These are phyloP conservation scores for Gastrophysa polygoni DNA, from an alignment of 2,888 invertebrate species.

Conservation along the genomic window DNA sequence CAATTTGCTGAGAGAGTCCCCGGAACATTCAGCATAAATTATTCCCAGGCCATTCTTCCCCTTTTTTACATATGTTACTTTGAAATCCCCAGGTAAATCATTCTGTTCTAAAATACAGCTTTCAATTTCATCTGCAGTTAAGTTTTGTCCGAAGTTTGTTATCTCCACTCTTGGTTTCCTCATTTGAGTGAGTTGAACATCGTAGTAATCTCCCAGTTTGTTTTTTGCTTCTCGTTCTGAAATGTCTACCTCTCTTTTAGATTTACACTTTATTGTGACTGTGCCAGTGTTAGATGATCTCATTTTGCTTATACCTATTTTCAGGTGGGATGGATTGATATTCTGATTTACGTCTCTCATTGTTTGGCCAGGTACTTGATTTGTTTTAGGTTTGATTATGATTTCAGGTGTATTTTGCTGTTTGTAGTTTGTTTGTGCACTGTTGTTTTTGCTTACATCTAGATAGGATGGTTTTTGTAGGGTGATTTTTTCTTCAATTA, in stretches of 20 bases:
- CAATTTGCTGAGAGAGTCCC: not conserved
- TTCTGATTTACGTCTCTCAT: not conserved
- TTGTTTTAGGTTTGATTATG: not conserved
- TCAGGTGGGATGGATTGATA: conserved; percentile 1
- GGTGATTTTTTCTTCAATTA: not conserved
- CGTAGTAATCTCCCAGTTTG: conserved; percentile 1
- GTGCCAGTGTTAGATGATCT: conserved; percentile 2
- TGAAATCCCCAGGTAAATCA: conserved; percentile 4
- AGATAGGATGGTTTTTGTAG: not conserved
- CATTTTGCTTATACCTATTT: conserved; percentile 6
- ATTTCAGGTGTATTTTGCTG: not conserved
- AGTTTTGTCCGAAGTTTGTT: not conserved
- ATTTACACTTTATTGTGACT: not conserved
- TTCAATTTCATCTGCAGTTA: not conserved
- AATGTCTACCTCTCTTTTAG: not conserved
- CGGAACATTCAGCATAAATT: conserved; percentile 11
- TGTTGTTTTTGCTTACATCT: not conserved
- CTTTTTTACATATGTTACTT: not conserved
- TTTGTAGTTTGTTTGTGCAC: not conserved
- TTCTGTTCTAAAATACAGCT: not conserved
- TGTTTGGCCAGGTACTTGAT: not conserved
- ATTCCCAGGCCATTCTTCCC: not conserved
- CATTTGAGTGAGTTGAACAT: not conserved
- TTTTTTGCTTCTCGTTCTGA: conserved; percentile 3
- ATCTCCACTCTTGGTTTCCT: conserved; percentile 3